These are phyloP conservation scores for Gymnopithys bicolor DNA, from an alignment of 2,797 vertebrate species.

Conservation along the genomic window DNA sequence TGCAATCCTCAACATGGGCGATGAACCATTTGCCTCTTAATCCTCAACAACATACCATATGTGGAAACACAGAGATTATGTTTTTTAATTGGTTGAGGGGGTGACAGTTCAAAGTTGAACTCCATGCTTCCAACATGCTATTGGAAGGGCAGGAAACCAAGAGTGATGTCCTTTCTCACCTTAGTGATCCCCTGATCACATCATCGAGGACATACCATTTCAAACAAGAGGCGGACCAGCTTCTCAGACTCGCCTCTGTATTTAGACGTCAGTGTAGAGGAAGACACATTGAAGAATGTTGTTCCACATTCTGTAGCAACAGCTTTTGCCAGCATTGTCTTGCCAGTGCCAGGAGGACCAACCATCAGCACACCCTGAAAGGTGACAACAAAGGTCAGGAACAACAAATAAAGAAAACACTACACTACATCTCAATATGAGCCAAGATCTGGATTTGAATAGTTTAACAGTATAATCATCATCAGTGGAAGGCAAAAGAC, in stretches of 20 bases:
- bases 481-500: background rate
- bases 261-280: slow-evolving; percentile 95
- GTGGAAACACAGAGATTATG: background rate
- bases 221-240: slow-evolving; percentile 94
- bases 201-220: slow-evolving; percentile 86
- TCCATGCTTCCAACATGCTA: background rate
- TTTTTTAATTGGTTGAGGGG: background rate
- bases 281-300: slow-evolving; percentile 97
- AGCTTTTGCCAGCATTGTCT: slow-evolving; percentile 98
- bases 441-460: background rate
- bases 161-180: background rate
- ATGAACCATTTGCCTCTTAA: background rate
- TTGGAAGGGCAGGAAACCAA: background rate
- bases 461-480: background rate
- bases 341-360: slow-evolving; percentile 96
- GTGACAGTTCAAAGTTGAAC: background rate
- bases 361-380: slow-evolving; percentile 96
- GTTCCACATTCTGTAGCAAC: slow-evolving; percentile 98
- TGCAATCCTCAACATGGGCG: background rate
- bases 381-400: background rate
- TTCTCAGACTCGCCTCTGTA: slow-evolving; percentile 98
- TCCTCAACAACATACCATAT: background rate
- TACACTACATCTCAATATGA: background rate
- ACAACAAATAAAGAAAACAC: background rate
- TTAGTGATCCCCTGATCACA: background rate